Evolutionary conservation across 2,797 vertebrate species (phyloP).

Genomic region (Schizopygopsis malacanthus): DNA sequence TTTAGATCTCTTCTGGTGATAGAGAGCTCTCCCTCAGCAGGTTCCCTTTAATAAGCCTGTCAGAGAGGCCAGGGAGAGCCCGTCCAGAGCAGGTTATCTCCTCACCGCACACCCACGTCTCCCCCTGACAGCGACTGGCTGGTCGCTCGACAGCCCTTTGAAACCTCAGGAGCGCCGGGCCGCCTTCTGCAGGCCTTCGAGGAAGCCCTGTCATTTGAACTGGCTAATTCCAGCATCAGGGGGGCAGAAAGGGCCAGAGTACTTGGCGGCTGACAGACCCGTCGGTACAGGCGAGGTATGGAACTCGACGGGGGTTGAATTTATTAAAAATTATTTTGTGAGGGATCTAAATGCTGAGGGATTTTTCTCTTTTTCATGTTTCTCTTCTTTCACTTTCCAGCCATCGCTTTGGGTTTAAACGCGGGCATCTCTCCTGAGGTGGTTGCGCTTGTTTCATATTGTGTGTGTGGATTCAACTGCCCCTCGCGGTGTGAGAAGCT

Average conservation of each 20-base stretch:
- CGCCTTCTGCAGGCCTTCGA: constrained; percentile 65
- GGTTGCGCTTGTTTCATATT: constrained; percentile 6
- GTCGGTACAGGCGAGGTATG: constrained; percentile 5
- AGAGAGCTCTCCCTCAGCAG: constrained; percentile 68
- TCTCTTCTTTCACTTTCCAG: constrained; percentile 2
- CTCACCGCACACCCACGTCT: constrained; percentile 75
- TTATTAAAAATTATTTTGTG: constrained; percentile 68
- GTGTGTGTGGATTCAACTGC: constrained; percentile 12
- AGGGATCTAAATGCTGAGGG: constrained; percentile 58
- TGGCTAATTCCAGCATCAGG: constrained; percentile 75
- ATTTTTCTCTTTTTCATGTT: constrained; percentile 45
- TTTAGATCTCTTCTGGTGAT: constrained; percentile 76
- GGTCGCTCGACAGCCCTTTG: constrained; percentile 68
- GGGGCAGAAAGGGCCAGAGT: constrained; percentile 42
- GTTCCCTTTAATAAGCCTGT: constrained; percentile 83
- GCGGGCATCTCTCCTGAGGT: constrained; percentile 30
- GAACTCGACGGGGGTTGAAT: constrained; percentile 41
- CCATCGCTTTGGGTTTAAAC: constrained; percentile 34
- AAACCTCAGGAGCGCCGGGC: constrained; percentile 71
- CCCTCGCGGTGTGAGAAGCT: constrained; percentile 30
- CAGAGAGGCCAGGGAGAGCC: constrained; percentile 71
- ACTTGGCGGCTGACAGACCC: constrained; percentile 27
- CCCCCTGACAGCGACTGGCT: constrained; percentile 63
- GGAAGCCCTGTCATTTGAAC: constrained; percentile 77
- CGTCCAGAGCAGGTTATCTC: constrained; percentile 79